A percentile compares a stretch with the other conserved stretches of the same genome.
Evolutionary conservation across 1,140 invertebrate genomes (phyloP).

Genomic region (Drosophila setifemur): DNA sequence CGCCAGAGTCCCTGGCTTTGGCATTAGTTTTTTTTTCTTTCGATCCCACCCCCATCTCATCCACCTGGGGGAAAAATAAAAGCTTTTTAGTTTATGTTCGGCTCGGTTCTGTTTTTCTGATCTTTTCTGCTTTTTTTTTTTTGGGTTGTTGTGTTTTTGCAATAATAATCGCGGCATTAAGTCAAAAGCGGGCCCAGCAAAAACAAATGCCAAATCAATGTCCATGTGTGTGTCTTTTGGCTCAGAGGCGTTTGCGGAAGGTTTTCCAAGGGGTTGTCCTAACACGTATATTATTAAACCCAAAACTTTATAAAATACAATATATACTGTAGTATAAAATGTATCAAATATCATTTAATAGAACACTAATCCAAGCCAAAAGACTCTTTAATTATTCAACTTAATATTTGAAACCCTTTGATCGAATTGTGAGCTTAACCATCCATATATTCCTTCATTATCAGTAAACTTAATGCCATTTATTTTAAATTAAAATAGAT

Average conservation of each 20-base stretch:
- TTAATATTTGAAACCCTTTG: no score
- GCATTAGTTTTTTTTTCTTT: slow-evolving; percentile 2
- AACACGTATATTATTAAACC: no score
- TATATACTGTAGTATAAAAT: no score
- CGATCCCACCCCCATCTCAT: not conserved
- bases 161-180: slow-evolving; percentile 60
- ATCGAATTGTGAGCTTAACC: no score
- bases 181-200: slow-evolving; percentile 38
- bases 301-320: no score
- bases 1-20: not conserved
- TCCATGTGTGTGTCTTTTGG: slow-evolving; percentile 12
- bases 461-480: no score
- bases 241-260: not conserved
- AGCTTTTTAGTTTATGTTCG: slow-evolving; percentile 41
- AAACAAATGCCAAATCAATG: slow-evolving; percentile 67
- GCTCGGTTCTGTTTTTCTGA: not conserved
- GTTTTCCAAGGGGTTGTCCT: no score
- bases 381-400: no score
- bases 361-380: no score
- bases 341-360: no score
- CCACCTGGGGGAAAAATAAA: slow-evolving; percentile 8
- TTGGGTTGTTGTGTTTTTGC: slow-evolving; percentile 37
- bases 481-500: no score
- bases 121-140: slow-evolving; percentile 9
- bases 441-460: no score